Conservation (phyloP, 2,113 vertebrate species). For the Girardinichthys multiradiatus region DNA sequence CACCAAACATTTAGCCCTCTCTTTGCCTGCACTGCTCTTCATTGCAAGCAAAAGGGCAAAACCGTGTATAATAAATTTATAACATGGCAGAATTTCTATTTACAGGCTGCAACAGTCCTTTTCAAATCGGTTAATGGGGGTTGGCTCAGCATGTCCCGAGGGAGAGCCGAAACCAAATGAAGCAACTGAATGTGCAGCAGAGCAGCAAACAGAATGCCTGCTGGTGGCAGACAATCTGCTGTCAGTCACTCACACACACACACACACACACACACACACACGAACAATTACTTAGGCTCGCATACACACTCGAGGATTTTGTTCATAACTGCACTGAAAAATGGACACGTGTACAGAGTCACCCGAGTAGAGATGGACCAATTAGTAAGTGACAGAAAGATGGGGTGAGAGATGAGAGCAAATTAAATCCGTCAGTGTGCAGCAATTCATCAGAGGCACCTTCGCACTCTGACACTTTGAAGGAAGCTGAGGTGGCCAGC, state of each 20-base stretch:
- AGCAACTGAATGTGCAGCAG: conserved; percentile 54
- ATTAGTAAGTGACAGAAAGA: conserved; percentile 53
- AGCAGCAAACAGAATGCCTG: conserved; percentile 54
- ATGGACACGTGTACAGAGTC: conserved; percentile 12
- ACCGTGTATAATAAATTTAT: conserved; percentile 39
- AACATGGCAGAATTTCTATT: conserved; percentile 47
- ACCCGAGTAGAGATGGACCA: conserved; percentile 56
- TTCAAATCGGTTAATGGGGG: conserved; percentile 59
- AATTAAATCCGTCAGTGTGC: conserved; percentile 37
- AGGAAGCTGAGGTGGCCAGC: conserved; percentile 38
- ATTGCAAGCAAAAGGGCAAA: conserved; percentile 14
- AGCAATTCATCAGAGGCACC: conserved; percentile 32
- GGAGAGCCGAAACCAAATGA: conserved; percentile 60
- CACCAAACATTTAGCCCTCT: not conserved
- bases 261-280: not conserved
- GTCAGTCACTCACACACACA: conserved; percentile 39
- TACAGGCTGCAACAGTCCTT: conserved; percentile 43
- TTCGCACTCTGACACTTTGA: conserved; percentile 50
- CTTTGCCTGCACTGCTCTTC: not conserved
- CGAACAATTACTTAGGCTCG: conserved; percentile 14
- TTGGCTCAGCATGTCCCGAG: conserved; percentile 46
- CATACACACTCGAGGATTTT: not conserved
- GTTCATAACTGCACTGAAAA: conserved; percentile 8
- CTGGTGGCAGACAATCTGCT: conserved; percentile 67
- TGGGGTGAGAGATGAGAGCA: conserved; percentile 32